Conservation (phyloP, 2,113 vertebrate species). For the Rhabdomys dilectus region DNA sequence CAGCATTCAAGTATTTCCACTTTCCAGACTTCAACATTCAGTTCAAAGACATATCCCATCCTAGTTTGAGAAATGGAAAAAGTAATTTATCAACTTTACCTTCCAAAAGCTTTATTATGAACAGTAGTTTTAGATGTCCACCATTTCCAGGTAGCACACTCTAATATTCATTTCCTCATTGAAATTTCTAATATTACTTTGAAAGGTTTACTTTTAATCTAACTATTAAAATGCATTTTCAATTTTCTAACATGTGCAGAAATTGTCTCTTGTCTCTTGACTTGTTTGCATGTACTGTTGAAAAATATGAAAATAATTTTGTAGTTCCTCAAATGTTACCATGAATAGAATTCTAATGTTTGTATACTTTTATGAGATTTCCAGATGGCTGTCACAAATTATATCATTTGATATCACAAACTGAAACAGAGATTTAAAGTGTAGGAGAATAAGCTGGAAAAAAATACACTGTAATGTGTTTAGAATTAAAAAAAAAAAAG, state of each 20-base stretch:
- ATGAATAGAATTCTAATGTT: conserved; percentile 1
- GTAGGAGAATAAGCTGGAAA: neutral
- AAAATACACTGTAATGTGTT: conserved; percentile 46
- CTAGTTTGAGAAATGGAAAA: neutral
- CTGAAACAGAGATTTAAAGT: neutral
- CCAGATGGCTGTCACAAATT: conserved; percentile 54
- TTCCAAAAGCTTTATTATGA: neutral
- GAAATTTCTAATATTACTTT: neutral
- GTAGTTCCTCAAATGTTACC: conserved; percentile 5
- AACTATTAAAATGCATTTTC: neutral
- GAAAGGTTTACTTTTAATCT: neutral
- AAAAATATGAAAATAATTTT: conserved; percentile 3
- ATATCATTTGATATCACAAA: neutral
- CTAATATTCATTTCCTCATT: neutral
- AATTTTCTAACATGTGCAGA: neutral
- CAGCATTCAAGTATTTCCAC: neutral
- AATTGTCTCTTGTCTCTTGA: conserved; percentile 37
- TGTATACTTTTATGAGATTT: conserved; percentile 59
- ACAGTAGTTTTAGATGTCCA: neutral
- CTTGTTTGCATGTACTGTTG: neutral
- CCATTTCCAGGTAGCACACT: neutral
- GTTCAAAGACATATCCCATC: neutral
- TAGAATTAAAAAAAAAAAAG: conserved; percentile 54
- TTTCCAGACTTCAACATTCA: neutral
- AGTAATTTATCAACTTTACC: neutral